Percentiles rank a stretch among this genome's conserved stretches.
Evolutionary conservation across 1,140 invertebrate species (phyloP).

Genomic region (Drosophila fuyamai): DNA sequence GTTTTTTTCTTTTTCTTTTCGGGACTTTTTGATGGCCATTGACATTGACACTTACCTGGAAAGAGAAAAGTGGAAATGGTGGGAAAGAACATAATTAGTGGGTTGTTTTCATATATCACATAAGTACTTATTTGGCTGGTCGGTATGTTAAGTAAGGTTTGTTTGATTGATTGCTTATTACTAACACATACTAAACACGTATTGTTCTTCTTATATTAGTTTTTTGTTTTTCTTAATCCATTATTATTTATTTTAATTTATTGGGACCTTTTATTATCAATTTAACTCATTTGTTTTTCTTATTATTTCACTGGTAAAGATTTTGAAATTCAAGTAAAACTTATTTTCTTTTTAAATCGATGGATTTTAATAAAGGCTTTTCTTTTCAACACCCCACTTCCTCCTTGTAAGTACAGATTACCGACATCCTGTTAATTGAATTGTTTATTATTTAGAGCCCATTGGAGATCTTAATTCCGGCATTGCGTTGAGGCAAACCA

Average conservation of each 20-base stretch:
- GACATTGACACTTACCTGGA: constrained; percentile 72
- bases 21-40: constrained; percentile 30
- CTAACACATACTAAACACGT: neutral
- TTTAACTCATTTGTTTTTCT: no score
- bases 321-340: no score
- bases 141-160: neutral
- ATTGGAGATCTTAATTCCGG: constrained; percentile 1
- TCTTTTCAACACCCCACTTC: no score
- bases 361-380: neutral
- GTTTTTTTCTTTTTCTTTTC: constrained; percentile 11
- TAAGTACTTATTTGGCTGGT: neutral
- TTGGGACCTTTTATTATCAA: no score
- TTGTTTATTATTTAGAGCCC: constrained; percentile 32
- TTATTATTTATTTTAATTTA: no score
- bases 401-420: neutral
- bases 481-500: constrained; percentile 28
- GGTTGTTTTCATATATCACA: neutral
- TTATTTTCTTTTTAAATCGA: neutral
- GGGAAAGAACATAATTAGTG: constrained; percentile 39
- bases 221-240: neutral
- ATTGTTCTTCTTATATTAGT: neutral
- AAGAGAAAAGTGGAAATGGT: constrained; percentile 31
- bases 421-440: constrained; percentile 25
- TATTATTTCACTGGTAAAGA: no score
- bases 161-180: constrained; percentile 1